Evolutionary conservation across 2,113 vertebrate species (phyloP).

Genomic region (Sapajus apella): DNA sequence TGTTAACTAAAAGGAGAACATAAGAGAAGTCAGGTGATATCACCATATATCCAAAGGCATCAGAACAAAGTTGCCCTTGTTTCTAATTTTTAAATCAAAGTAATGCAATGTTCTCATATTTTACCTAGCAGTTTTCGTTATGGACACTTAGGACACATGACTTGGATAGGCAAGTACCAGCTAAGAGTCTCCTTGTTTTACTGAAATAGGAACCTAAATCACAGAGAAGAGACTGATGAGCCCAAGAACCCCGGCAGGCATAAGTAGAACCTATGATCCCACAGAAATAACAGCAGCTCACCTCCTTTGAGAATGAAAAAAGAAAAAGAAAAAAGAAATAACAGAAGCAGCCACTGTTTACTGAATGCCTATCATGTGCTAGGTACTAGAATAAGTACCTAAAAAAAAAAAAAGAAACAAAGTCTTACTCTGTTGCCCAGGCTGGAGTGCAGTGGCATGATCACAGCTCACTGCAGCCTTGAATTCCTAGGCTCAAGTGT

Average conservation of each 20-base stretch:
- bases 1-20: conserved; percentile 54
- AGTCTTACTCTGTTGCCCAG: neutral
- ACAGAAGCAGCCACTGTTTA: neutral
- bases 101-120: neutral
- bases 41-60: neutral
- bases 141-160: neutral
- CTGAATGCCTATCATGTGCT: neutral
- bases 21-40: neutral
- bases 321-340: neutral
- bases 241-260: neutral
- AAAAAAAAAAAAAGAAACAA: neutral
- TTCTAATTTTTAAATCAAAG: conserved; percentile 30
- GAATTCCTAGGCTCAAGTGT: neutral
- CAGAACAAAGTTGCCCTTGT: conserved; percentile 3
- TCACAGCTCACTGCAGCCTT: neutral
- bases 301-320: too few species aligned
- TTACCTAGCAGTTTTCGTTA: conserved; percentile 37
- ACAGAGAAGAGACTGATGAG: neutral
- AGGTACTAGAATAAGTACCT: neutral
- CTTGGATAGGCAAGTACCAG: neutral
- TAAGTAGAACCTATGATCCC: neutral
- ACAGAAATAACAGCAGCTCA: neutral
- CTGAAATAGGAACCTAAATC: neutral
- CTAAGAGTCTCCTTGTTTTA: conserved; percentile 19
- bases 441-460: neutral